A percentile compares a stretch with the other conserved stretches of the same genome.
Conservation (phyloP, 2,888 invertebrate genomes). For the Griposia aprilina region DNA sequence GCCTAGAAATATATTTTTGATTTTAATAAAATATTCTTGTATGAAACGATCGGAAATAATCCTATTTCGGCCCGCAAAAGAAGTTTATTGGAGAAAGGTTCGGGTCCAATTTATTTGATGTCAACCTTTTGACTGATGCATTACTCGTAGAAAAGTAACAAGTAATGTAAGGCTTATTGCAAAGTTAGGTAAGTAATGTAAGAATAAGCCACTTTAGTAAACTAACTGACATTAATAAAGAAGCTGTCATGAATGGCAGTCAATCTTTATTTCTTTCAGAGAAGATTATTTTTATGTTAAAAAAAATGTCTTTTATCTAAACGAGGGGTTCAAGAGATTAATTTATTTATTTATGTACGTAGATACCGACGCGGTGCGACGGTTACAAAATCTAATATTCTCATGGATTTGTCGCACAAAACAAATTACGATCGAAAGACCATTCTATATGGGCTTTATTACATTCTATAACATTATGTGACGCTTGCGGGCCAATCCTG, state of each 20-base stretch:
- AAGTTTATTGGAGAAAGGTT: constrained; percentile 22
- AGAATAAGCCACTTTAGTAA: neutral
- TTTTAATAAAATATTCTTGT: constrained; percentile 57
- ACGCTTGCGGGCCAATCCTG: neutral
- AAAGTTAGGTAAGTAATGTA: neutral
- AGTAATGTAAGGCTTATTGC: neutral
- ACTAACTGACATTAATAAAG: neutral
- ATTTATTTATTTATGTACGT: neutral
- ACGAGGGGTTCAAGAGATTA: neutral
- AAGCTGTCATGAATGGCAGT: neutral
- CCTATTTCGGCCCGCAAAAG: constrained; percentile 33
- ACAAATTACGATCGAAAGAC: neutral
- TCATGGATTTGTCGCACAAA: neutral
- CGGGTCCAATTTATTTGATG: constrained; percentile 48
- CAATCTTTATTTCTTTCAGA: neutral
- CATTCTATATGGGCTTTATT: neutral
- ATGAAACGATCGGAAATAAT: constrained; percentile 29
- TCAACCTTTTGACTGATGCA: constrained; percentile 48
- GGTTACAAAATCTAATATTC: neutral
- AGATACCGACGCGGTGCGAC: neutral
- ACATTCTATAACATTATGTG: neutral
- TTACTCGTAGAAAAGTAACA: constrained; percentile 20
- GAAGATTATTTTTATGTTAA: neutral
- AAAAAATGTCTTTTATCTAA: neutral
- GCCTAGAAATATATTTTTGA: constrained; percentile 47